Percentiles rank a stretch among this genome's conserved stretches.
Conservation (phyloP, 2,797 vertebrate genomes). For the Falco concolor region DNA sequence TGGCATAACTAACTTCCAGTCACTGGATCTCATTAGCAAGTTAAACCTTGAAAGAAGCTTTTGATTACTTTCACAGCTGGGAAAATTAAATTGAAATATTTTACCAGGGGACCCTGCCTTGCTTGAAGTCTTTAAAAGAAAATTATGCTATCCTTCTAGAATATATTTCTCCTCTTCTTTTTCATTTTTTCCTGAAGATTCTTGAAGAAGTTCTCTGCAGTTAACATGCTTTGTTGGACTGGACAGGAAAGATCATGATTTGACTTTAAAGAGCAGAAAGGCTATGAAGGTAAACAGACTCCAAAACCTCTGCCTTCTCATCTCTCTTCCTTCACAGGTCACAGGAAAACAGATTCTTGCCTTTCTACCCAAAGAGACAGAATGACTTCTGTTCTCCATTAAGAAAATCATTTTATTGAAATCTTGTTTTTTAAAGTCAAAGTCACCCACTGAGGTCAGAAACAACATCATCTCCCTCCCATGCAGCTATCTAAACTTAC, state of each 20-base stretch:
- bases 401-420: not conserved
- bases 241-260: not conserved
- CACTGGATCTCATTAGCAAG: slow-evolving; percentile 58
- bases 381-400: not conserved
- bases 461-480: not conserved
- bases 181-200: not conserved
- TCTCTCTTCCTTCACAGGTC: not conserved
- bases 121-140: slow-evolving; percentile 30
- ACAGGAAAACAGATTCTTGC: not conserved
- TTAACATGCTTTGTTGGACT: not conserved
- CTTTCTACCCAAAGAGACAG: not conserved
- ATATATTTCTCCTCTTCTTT: not conserved
- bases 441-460: not conserved
- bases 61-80: slow-evolving; percentile 50
- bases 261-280: not conserved
- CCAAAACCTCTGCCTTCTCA: not conserved
- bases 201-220: not conserved
- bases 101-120: slow-evolving; percentile 12
- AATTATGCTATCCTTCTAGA: not conserved
- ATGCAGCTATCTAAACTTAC: not conserved
- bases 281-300: not conserved
- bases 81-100: slow-evolving; percentile 50
- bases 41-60: slow-evolving; percentile 56
- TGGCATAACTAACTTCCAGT: slow-evolving; percentile 42
- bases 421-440: not conserved